Evolutionary conservation across 1,140 invertebrate genomes (phyloP).

Genomic region (Armadillidium nasatum): DNA sequence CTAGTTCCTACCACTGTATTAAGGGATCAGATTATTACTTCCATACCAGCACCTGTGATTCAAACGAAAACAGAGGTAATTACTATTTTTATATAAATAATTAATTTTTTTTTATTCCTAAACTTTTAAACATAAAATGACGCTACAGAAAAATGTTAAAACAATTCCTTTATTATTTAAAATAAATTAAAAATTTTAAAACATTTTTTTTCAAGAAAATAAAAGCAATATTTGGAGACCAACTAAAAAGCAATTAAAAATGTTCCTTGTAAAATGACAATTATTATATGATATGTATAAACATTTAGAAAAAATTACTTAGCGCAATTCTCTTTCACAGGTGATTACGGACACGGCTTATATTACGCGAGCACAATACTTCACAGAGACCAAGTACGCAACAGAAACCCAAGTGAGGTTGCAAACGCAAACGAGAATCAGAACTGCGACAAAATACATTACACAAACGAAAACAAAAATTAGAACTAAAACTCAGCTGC

Average conservation of each 20-base stretch:
- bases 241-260: too few species aligned
- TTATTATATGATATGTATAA: too few species aligned
- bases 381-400: slow-evolving; percentile 30
- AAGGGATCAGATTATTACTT: slow-evolving; percentile 19
- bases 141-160: neutral
- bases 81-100: neutral
- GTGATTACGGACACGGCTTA: slow-evolving; percentile 23
- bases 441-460: neutral
- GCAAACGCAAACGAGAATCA: slow-evolving; percentile 4
- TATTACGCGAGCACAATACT: slow-evolving; percentile 29
- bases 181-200: too few species aligned
- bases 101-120: neutral
- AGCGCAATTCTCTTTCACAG: slow-evolving; percentile 18
- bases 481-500: neutral
- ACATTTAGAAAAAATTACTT: too few species aligned
- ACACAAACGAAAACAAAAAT: slow-evolving; percentile 25
- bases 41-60: slow-evolving; percentile 21
- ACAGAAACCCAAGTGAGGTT: slow-evolving; percentile 17
- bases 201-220: too few species aligned
- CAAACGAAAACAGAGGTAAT: slow-evolving; percentile 25
- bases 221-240: too few species aligned
- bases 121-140: neutral
- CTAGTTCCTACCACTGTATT: slow-evolving; percentile 25
- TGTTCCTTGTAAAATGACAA: too few species aligned
- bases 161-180: too few species aligned